A percentile compares a stretch with the other conserved stretches of the same genome.
Evolutionary conservation across 2,888 invertebrate species (phyloP).

Genomic region (Philaethria dido): DNA sequence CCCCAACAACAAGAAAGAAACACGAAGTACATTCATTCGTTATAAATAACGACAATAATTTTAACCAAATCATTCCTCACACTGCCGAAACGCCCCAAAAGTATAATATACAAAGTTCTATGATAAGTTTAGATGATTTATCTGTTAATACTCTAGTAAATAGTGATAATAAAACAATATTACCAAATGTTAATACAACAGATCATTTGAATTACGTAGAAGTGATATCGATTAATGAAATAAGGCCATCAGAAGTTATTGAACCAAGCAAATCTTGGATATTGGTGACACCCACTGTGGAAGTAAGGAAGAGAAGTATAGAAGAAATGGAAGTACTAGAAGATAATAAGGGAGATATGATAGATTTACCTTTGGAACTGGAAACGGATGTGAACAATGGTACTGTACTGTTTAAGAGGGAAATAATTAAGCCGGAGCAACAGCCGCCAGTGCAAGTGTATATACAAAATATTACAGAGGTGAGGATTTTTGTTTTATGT

Average conservation of each 20-base stretch:
- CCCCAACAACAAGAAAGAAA: constrained; percentile 73
- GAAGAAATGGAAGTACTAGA: constrained; percentile 55
- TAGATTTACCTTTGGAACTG: constrained; percentile 72
- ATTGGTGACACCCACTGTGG: constrained; percentile 67
- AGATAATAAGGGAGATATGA: constrained; percentile 61
- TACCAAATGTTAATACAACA: constrained; percentile 33
- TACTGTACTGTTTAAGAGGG: constrained; percentile 70
- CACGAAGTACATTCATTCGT: constrained; percentile 79
- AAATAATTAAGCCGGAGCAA: constrained; percentile 77
- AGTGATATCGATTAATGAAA: constrained; percentile 53
- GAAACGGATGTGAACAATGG: constrained; percentile 61
- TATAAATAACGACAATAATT: constrained; percentile 65
- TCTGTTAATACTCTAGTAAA: constrained; percentile 39
- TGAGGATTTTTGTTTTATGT: constrained; percentile 44
- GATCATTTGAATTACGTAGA: constrained; percentile 49
- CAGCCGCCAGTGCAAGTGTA: constrained; percentile 86
- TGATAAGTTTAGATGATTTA: constrained; percentile 44
- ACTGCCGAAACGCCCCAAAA: constrained; percentile 59
- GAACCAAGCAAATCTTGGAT: constrained; percentile 70
- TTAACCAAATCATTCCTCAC: constrained; percentile 53
- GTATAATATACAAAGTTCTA: constrained; percentile 62
- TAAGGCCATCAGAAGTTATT: constrained; percentile 52
- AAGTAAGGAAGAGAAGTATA: constrained; percentile 67
- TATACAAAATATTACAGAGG: constrained; percentile 87
- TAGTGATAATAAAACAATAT: constrained; percentile 34